Percentiles rank a stretch among this genome's conserved stretches.
Conservation (phyloP, 2,888 invertebrate species). For the Orthosia gothica region DNA sequence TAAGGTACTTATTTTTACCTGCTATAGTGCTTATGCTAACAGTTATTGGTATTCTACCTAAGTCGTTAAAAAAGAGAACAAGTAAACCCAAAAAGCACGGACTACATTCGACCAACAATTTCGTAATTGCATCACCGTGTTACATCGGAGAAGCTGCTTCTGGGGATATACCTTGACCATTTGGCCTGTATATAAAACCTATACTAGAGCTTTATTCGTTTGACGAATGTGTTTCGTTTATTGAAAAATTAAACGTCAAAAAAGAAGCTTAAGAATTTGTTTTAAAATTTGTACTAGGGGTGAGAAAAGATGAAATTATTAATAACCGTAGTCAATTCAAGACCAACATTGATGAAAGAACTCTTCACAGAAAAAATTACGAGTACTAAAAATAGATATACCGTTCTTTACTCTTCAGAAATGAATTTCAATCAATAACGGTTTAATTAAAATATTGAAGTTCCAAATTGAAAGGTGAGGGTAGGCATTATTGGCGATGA, state of each 20-base stretch:
- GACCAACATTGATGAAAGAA: too few relatives aligned
- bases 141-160: too few relatives aligned
- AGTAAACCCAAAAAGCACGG: not conserved
- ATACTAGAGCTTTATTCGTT: too few relatives aligned
- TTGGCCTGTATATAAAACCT: too few relatives aligned
- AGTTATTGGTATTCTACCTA: too few relatives aligned
- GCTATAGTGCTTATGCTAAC: too few relatives aligned
- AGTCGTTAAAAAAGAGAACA: too few relatives aligned
- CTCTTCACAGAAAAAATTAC: slow-evolving; percentile 25
- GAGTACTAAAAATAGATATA: slow-evolving; percentile 20
- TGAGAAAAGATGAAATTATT: not conserved
- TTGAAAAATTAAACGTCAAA: not conserved
- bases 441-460: slow-evolving; percentile 55
- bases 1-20: not conserved
- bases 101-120: not conserved
- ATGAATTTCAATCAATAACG: slow-evolving; percentile 47
- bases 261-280: not conserved
- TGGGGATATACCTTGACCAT: too few relatives aligned
- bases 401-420: slow-evolving; percentile 15
- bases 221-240: too few relatives aligned
- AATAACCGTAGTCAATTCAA: not conserved
- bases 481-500: slow-evolving; percentile 27
- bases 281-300: not conserved
- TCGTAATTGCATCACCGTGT: too few relatives aligned
- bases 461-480: slow-evolving; percentile 41